Evolutionary conservation across 2,113 vertebrate genomes (phyloP).

Genomic region (Ceyx melanurus): DNA sequence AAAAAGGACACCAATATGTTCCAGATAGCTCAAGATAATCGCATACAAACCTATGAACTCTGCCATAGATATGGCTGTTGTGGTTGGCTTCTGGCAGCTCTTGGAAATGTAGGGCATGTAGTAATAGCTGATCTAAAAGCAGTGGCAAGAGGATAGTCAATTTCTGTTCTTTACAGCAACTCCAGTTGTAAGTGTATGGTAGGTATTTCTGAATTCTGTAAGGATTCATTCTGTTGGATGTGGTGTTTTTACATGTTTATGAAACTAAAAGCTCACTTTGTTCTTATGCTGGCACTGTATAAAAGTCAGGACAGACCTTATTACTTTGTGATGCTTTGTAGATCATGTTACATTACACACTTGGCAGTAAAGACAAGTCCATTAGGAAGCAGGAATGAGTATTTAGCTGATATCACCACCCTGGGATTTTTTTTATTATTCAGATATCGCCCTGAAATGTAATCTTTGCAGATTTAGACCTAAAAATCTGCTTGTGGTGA

Average conservation of each 20-base stretch:
- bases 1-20: not conserved
- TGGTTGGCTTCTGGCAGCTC: not conserved
- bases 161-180: not conserved
- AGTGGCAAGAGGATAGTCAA: not conserved
- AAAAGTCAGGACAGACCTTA: not conserved
- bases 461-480: not conserved
- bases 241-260: not conserved
- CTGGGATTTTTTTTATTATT: not conserved
- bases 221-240: not conserved
- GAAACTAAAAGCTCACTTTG: not conserved
- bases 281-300: not conserved
- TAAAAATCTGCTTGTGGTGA: not conserved
- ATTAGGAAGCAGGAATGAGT: not conserved
- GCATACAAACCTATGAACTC: not conserved
- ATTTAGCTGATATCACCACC: not conserved
- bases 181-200: not conserved
- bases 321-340: not conserved
- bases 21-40: not conserved
- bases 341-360: not conserved
- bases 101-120: fast-evolving
- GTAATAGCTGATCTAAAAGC: not conserved
- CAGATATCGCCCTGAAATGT: not conserved
- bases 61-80: not conserved
- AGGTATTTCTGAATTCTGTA: not conserved
- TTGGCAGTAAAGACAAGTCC: not conserved